Evolutionary conservation across 2,888 invertebrate genomes (phyloP), one percentile per base, ranked within the genome.

Genomic region (Isoperla grammatica): DNA sequence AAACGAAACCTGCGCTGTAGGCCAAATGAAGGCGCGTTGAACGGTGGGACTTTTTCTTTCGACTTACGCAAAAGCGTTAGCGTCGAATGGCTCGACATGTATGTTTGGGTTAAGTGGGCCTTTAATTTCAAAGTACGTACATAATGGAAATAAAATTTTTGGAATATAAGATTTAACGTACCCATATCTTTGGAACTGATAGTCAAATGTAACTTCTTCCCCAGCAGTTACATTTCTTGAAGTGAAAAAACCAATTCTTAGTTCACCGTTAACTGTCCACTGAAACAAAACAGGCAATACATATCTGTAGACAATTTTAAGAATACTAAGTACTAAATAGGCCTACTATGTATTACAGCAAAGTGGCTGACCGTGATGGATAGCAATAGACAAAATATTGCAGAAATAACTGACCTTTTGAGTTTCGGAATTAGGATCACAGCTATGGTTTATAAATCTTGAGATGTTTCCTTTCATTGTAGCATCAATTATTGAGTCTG

Each of bases 141-240:
- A n/a, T n/a, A n/a, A n/a, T n/a, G n/a, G n/a, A n/a, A n/a, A n/a
- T n/a, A n/a, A n/a, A n/a, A n/a, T n/a, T n/a, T n/a, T n/a, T 29
- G 8, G 29, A 29, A 29, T 29, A 23, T 19, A 49, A n/a, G n/a
- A 57, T 9, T 22, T n/a, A 57, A 72, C 80, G 76, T 75, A 91
- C 91, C 94, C 97, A 77, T 96, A 97, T 70, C 95, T 81, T 75
- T 98, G 94, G 75, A 97, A 96, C 75, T 96, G 91, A 75, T 99
- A 99, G 75, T 99, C 97, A 75, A 99, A 99, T 0, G 97, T 98
- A 56, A 99, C 87, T 77, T 99, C 99, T 73, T 98, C 96, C 0
- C 94, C 94, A 0, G 85, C 82, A 54, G 80, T 74, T 61, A 99
- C 90, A 29, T 85, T 83, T 65, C 88, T 81, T 63, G 87, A 87